phyloP scores from a whole-genome alignment of 2,888 invertebrate genomes.

The Agapostemon virescens region DNA sequence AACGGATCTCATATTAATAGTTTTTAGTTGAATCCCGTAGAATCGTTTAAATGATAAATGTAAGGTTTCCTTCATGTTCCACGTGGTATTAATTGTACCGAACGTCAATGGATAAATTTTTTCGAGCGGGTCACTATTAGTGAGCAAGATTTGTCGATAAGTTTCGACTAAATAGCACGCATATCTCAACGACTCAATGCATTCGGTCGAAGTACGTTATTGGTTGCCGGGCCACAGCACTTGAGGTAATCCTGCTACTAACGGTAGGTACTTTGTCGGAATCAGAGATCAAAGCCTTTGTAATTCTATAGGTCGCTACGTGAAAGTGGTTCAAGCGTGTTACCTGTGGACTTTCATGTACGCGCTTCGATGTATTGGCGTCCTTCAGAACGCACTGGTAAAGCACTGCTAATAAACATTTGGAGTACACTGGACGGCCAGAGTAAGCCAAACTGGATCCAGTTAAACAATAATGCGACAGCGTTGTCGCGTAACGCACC shows the following conservation, averaged over 20 bases:
- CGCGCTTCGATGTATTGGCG: conserved; percentile 10
- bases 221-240: conserved; percentile 23
- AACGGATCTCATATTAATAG: conserved; percentile 1
- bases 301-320: conserved; percentile 51
- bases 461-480: not conserved
- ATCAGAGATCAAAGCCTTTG: conserved; percentile 62
- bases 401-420: conserved; percentile 16
- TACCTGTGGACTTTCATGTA: conserved; percentile 19
- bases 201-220: conserved; percentile 20
- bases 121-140: not conserved
- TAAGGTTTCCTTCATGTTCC: not conserved
- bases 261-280: conserved; percentile 43
- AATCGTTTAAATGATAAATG: conserved; percentile 8
- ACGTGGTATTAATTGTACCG: conserved; percentile 1
- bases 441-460: not conserved
- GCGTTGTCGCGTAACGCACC: not conserved
- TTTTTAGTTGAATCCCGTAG: not conserved
- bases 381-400: not conserved
- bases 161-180: conserved; percentile 9
- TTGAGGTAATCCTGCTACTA: conserved; percentile 43
- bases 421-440: not conserved
- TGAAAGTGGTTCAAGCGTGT: conserved; percentile 46
- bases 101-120: conserved; percentile 3
- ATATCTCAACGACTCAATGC: conserved; percentile 33
- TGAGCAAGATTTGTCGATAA: conserved; percentile 8